Evolutionary conservation across 1,140 invertebrate species (phyloP).

Genomic region (Trichomalopsis sarcophagae): DNA sequence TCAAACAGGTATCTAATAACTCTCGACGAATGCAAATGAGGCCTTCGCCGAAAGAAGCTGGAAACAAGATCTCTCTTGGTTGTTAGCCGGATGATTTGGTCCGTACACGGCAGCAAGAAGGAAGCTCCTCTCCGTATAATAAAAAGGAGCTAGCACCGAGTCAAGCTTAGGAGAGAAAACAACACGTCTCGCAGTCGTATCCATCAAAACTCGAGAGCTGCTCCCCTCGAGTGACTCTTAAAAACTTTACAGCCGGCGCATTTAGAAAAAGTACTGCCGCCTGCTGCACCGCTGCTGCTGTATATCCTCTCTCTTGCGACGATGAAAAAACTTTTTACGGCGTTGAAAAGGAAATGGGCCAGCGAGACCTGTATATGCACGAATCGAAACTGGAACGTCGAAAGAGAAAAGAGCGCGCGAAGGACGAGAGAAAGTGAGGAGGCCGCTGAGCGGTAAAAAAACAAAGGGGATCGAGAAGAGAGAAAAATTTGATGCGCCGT

Average conservation of each 20-base stretch:
- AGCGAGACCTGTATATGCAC: no score
- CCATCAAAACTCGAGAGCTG: background rate
- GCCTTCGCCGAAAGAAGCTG: background rate
- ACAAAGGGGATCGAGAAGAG: conserved; percentile 19
- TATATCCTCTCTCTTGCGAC: no score
- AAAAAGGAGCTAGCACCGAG: background rate
- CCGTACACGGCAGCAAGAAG: background rate
- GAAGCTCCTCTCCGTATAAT: background rate
- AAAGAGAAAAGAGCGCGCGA: conserved; percentile 31
- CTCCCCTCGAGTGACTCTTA: background rate
- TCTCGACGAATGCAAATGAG: conserved; percentile 4
- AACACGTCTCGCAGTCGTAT: no score
- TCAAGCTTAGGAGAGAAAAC: background rate
- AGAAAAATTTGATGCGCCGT: conserved; percentile 8
- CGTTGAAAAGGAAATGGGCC: conserved; percentile 22
- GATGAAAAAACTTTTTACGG: background rate
- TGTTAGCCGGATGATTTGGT: background rate
- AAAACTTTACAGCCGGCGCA: background rate
- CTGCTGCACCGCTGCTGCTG: no score
- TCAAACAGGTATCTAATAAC: background rate
- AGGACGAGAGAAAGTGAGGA: conserved; percentile 32
- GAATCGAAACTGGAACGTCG: conserved; percentile 26
- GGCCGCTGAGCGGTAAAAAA: background rate
- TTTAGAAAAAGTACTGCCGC: background rate
- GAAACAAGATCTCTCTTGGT: background rate